Conservation (phyloP, 1,140 invertebrate genomes). For the Agrypnia vestita region DNA sequence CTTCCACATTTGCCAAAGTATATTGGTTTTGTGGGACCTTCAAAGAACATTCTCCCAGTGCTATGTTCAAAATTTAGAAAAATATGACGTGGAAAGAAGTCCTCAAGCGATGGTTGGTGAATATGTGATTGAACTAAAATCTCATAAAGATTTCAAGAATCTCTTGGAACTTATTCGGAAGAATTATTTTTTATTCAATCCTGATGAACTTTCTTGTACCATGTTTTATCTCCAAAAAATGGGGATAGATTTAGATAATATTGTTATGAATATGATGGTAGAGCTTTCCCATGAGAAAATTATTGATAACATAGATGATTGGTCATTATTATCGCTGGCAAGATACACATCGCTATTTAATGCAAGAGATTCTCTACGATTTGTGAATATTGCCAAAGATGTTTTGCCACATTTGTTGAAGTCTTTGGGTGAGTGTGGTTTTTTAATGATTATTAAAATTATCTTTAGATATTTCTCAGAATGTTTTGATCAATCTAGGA, state of each 20-base stretch:
- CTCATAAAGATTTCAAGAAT: not conserved
- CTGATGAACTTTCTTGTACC: constrained; percentile 37
- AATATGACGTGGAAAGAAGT: constrained; percentile 17
- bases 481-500: too few species aligned
- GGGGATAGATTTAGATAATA: constrained; percentile 22
- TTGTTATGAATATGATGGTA: constrained; percentile 28
- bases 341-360: constrained; percentile 33
- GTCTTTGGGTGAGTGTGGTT: constrained; percentile 19
- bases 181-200: constrained; percentile 19
- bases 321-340: constrained; percentile 14
- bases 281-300: constrained; percentile 1
- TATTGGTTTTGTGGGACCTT: constrained; percentile 54
- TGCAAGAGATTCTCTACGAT: constrained; percentile 27
- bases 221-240: constrained; percentile 47
- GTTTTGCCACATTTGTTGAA: constrained; percentile 14
- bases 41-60: constrained; percentile 38
- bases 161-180: constrained; percentile 5
- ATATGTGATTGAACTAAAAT: constrained; percentile 19
- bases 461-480: too few species aligned
- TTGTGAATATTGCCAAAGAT: constrained; percentile 11
- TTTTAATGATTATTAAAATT: not conserved
- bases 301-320: not conserved
- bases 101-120: constrained; percentile 34
- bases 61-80: constrained; percentile 32
- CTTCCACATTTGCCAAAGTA: constrained; percentile 48